phyloP scores from a whole-genome alignment of 2,113 vertebrate species.

The Ailuropoda melanoleuca region DNA sequence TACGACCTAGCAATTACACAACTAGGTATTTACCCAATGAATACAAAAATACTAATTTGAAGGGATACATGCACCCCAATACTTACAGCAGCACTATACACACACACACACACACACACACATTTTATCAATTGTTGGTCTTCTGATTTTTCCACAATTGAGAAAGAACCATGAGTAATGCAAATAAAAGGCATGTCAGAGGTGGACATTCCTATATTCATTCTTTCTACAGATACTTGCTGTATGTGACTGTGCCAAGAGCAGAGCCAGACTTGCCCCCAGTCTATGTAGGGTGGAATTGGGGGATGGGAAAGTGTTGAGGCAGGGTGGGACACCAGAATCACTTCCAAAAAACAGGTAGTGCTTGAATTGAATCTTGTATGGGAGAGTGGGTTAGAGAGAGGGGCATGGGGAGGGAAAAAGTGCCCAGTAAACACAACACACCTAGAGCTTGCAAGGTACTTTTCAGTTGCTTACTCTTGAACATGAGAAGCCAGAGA shows the following conservation, averaged over 20 bases:
- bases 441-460: neutral
- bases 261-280: neutral
- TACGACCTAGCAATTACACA: neutral
- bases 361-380: neutral
- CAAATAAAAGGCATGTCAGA: neutral
- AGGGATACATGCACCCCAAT: neutral
- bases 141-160: neutral
- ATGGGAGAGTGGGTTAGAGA: neutral
- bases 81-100: neutral
- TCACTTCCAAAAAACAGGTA: neutral
- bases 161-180: neutral
- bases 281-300: rapidly evolving
- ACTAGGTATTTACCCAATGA: neutral
- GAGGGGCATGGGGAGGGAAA: neutral
- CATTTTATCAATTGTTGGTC: neutral
- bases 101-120: neutral
- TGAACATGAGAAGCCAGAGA: neutral
- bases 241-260: neutral
- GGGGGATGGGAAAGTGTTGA: neutral
- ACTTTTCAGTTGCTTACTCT: neutral
- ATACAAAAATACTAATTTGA: neutral
- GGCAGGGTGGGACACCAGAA: neutral
- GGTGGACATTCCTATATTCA: neutral
- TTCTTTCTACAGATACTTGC: neutral
- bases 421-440: neutral